Evolutionary conservation across 2,888 invertebrate species (phyloP).

Genomic region (Zeuzera pyrina): DNA sequence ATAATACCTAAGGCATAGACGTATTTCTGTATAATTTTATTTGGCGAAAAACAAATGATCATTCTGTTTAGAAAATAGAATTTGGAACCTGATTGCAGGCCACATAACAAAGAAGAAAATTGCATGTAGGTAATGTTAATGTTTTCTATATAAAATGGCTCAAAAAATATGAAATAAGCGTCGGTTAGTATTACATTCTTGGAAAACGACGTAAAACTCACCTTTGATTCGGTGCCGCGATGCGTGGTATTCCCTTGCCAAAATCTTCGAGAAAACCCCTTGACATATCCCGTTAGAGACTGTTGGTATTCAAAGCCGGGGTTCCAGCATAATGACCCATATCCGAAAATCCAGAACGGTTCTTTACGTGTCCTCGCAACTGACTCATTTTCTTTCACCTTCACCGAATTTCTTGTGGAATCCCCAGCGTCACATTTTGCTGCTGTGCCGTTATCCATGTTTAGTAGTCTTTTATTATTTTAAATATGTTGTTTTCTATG

Average conservation of each 20-base stretch:
- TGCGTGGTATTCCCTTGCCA: constrained; percentile 94
- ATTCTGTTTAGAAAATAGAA: too few relatives aligned
- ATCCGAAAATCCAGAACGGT: constrained; percentile 93
- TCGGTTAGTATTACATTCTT: too few relatives aligned
- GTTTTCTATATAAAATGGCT: too few relatives aligned
- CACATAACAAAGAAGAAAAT: too few relatives aligned
- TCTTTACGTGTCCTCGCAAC: constrained; percentile 44
- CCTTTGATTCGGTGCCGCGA: constrained; percentile 82
- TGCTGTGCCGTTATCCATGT: constrained; percentile 17
- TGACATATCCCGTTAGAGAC: constrained; percentile 86
- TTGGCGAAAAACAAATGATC: too few relatives aligned
- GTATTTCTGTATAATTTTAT: too few relatives aligned
- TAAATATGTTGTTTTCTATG: not conserved
- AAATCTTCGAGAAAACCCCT: constrained; percentile 87
- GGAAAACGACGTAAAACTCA: too few relatives aligned
- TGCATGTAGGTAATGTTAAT: too few relatives aligned
- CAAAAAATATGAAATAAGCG: too few relatives aligned
- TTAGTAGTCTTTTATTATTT: not conserved
- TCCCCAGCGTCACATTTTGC: constrained; percentile 10
- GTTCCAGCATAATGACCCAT: constrained; percentile 96
- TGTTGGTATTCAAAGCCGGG: constrained; percentile 90
- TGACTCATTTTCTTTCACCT: constrained; percentile 4
- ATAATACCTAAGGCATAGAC: too few relatives aligned
- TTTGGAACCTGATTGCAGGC: too few relatives aligned
- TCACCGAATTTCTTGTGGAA: constrained; percentile 5